Conservation (phyloP, 2,797 vertebrate species). For the Okamejei kenojei region DNA sequence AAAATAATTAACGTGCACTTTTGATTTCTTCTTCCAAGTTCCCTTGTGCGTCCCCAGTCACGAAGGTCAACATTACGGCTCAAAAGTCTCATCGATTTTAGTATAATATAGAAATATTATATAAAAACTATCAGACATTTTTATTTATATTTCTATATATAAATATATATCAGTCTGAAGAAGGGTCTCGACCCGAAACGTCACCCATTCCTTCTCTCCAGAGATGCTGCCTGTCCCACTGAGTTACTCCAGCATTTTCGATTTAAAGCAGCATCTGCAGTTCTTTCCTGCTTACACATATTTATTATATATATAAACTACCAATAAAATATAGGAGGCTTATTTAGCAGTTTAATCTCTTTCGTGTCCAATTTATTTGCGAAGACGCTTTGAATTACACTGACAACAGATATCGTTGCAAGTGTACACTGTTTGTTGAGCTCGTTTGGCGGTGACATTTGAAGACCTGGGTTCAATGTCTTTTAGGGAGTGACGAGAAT, state of each 20-base stretch:
- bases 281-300: no score
- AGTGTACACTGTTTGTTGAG: not conserved
- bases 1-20: slow-evolving; percentile 57
- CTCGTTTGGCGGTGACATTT: not conserved
- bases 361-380: not conserved
- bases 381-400: not conserved
- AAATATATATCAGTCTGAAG: no score
- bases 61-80: not conserved
- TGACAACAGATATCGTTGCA: no score
- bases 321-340: not conserved
- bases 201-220: no score
- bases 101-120: no score
- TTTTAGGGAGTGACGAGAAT: not conserved
- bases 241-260: no score
- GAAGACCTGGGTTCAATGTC: not conserved
- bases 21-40: not conserved
- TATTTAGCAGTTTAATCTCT: not conserved
- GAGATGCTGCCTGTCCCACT: no score
- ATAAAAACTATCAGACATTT: no score
- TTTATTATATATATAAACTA: no score
- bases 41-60: not conserved
- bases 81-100: not conserved
- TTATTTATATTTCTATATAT: no score
- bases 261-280: no score
- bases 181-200: no score